These are phyloP conservation scores for Mimas tiliae DNA, from an alignment of 2,888 invertebrate species.

Conservation along the genomic window DNA sequence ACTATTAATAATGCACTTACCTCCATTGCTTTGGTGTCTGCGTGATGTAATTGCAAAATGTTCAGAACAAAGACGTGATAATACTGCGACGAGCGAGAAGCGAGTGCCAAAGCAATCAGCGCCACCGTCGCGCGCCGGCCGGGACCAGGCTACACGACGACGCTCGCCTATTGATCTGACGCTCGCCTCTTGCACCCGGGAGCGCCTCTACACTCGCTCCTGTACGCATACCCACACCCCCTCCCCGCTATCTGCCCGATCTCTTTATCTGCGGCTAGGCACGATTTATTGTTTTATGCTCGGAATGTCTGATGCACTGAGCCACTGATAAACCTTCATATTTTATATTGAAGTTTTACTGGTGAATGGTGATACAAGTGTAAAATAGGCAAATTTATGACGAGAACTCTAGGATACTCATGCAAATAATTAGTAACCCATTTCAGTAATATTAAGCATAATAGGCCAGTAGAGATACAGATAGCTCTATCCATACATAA, in stretches of 20 bases:
- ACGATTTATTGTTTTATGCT: conserved; percentile 75
- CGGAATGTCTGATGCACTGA: conserved; percentile 52
- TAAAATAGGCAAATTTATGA: no score
- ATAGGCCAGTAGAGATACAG: no score
- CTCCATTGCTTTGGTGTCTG: conserved; percentile 49
- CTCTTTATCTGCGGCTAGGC: conserved; percentile 66
- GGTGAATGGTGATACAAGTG: background rate
- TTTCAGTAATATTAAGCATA: no score
- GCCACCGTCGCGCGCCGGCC: conserved; percentile 47
- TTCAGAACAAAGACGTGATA: conserved; percentile 32
- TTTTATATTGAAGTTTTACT: background rate
- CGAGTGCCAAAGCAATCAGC: conserved; percentile 41
- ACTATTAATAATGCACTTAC: conserved; percentile 39
- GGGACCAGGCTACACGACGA: conserved; percentile 58
- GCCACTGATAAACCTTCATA: no score
- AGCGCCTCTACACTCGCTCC: conserved; percentile 53
- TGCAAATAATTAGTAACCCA: background rate
- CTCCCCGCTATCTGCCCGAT: conserved; percentile 42
- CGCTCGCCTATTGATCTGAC: conserved; percentile 72
- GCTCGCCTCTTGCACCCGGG: conserved; percentile 65
- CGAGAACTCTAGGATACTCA: background rate
- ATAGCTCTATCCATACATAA: no score
- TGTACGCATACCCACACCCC: conserved; percentile 56
- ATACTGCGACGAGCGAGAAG: conserved; percentile 36
- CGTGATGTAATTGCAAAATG: conserved; percentile 17